Percentiles rank a stretch among this genome's conserved stretches.
Conservation (phyloP, 2,888 invertebrate genomes). For the Mechanitis messenoides region DNA sequence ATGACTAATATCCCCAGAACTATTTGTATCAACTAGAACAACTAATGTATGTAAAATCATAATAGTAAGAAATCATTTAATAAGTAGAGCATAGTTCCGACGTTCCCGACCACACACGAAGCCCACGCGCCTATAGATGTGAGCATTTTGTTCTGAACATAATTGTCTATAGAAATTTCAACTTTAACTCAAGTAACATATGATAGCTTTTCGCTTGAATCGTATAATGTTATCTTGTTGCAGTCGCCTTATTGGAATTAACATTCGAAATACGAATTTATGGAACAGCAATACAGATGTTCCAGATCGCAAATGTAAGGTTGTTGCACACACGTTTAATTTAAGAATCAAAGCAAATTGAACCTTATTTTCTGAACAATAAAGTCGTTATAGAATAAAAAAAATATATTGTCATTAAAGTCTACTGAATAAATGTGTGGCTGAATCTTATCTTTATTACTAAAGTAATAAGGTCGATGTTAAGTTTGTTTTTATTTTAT, state of each 20-base stretch:
- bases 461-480: constrained; percentile 11
- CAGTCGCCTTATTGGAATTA: constrained; percentile 1
- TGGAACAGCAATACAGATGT: constrained; percentile 7
- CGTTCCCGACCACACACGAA: constrained; percentile 37
- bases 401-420: constrained; percentile 1
- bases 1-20: background rate
- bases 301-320: constrained; percentile 2
- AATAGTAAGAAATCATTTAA: constrained; percentile 22
- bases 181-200: background rate
- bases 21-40: background rate
- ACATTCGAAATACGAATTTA: constrained; percentile 7
- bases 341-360: constrained; percentile 8
- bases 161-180: background rate
- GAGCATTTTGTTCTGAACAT: background rate
- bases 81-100: constrained; percentile 34
- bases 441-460: constrained; percentile 13
- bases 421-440: background rate
- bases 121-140: constrained; percentile 29
- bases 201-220: background rate
- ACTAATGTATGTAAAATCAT: constrained; percentile 14
- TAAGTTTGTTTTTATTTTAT: constrained; percentile 37
- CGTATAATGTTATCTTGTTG: background rate
- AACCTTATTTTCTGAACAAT: constrained; percentile 4
- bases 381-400: constrained; percentile 1
- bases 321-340: background rate